These are phyloP conservation scores for Enchytraeus crypticus DNA, from an alignment of 2,888 invertebrate genomes.

Conservation along the genomic window DNA sequence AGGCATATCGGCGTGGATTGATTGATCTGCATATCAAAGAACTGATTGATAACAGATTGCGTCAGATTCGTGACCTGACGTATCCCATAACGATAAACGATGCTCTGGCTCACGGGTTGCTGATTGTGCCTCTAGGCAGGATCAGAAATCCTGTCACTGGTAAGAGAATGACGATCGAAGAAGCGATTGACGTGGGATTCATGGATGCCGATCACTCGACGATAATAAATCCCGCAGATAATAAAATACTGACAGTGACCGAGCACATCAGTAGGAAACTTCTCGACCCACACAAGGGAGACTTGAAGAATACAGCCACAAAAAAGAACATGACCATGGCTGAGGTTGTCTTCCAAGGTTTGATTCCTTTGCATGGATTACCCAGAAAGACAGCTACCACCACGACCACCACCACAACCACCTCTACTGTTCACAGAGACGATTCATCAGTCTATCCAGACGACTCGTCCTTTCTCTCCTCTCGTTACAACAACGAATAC, in stretches of 20 bases:
- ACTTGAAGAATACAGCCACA: slow-evolving; percentile 58
- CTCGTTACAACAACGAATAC: neutral
- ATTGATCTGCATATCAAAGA: slow-evolving; percentile 60
- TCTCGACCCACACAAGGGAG: slow-evolving; percentile 73
- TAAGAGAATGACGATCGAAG: slow-evolving; percentile 64
- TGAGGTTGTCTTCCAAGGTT: slow-evolving; percentile 59
- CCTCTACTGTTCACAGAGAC: neutral
- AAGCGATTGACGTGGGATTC: slow-evolving; percentile 56
- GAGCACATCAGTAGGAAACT: slow-evolving; percentile 85
- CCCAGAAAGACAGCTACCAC: slow-evolving; percentile 50
- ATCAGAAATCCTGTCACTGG: slow-evolving; percentile 25
- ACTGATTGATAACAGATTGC: slow-evolving; percentile 20
- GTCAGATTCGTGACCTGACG: neutral
- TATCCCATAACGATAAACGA: slow-evolving; percentile 25
- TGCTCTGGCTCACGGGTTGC: slow-evolving; percentile 25
- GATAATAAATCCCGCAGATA: slow-evolving; percentile 59
- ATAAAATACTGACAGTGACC: slow-evolving; percentile 65
- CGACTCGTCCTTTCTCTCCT: neutral
- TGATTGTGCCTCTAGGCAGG: slow-evolving; percentile 26
- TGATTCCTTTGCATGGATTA: slow-evolving; percentile 53
- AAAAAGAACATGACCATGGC: slow-evolving; percentile 64
- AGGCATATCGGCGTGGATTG: slow-evolving; percentile 83
- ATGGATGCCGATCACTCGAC: slow-evolving; percentile 26
- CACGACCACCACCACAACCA: neutral
- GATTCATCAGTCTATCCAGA: neutral